phyloP scores from a whole-genome alignment of 2,888 invertebrate genomes.

The Beris chalybata region DNA sequence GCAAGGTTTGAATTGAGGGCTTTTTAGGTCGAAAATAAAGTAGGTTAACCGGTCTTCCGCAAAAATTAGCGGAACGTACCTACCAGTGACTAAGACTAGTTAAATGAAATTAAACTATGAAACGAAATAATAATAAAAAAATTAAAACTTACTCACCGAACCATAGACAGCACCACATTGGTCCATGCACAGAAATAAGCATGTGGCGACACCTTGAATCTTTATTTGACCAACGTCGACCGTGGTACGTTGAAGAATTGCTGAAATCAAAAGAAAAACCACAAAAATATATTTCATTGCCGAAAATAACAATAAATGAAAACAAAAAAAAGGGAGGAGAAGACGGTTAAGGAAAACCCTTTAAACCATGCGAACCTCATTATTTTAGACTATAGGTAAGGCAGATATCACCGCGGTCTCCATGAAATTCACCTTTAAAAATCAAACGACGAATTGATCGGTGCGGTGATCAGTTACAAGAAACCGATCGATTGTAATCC shows the following conservation, averaged over 20 bases:
- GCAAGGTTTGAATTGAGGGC: too few species aligned
- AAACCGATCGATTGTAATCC: slow-evolving; percentile 28
- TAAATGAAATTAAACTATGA: background rate
- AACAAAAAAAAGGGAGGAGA: background rate
- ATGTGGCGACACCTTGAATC: slow-evolving; percentile 85
- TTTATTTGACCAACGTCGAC: slow-evolving; percentile 79
- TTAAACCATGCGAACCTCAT: background rate
- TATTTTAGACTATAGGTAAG: background rate
- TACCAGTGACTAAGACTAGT: too few species aligned
- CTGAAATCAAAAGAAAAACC: slow-evolving; percentile 59
- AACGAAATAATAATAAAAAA: slow-evolving; percentile 30
- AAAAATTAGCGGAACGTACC: too few species aligned
- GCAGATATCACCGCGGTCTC: background rate
- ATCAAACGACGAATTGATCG: background rate
- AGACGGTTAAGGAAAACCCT: background rate
- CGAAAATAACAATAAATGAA: background rate
- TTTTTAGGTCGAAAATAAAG: too few species aligned
- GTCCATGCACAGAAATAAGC: slow-evolving; percentile 88
- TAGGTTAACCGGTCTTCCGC: too few species aligned
- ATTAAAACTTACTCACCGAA: slow-evolving; percentile 69
- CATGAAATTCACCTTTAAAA: background rate
- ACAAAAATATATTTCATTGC: background rate
- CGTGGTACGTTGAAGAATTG: slow-evolving; percentile 70
- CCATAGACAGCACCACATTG: slow-evolving; percentile 83
- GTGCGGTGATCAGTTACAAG: too few species aligned